Conservation (phyloP, 2,113 vertebrate species). For the Hemicordylus capensis region DNA sequence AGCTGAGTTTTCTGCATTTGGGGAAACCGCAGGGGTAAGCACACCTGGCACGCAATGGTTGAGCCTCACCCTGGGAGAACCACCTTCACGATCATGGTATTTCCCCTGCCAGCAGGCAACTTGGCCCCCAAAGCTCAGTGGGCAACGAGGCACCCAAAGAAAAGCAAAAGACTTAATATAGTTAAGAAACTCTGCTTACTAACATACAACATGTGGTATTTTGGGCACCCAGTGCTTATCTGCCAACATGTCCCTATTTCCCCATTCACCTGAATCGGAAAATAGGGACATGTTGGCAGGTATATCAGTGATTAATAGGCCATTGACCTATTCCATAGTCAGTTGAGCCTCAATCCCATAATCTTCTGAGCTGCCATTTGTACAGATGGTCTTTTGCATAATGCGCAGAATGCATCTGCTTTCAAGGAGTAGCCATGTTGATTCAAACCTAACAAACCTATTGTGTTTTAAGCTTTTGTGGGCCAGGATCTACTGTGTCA, state of each 20-base stretch:
- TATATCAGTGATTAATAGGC: neutral
- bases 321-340: neutral
- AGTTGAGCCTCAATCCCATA: neutral
- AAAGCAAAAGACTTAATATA: neutral
- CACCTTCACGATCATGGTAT: too few species aligned
- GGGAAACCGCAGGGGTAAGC: too few species aligned
- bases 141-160: neutral
- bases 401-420: neutral
- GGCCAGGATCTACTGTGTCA: neutral
- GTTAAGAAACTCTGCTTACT: neutral
- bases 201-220: neutral
- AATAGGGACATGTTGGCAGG: too few species aligned
- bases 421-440: neutral
- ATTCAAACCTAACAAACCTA: too few species aligned
- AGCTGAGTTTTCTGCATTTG: too few species aligned
- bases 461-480: too few species aligned
- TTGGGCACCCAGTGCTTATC: too few species aligned
- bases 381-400: neutral
- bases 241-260: too few species aligned
- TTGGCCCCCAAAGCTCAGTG: neutral
- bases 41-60: too few species aligned
- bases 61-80: too few species aligned
- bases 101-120: neutral
- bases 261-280: neutral
- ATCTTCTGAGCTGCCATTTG: neutral